These are phyloP conservation scores for Spodoptera frugiperda DNA, from an alignment of 1,140 invertebrate genomes.

Conservation along the genomic window DNA sequence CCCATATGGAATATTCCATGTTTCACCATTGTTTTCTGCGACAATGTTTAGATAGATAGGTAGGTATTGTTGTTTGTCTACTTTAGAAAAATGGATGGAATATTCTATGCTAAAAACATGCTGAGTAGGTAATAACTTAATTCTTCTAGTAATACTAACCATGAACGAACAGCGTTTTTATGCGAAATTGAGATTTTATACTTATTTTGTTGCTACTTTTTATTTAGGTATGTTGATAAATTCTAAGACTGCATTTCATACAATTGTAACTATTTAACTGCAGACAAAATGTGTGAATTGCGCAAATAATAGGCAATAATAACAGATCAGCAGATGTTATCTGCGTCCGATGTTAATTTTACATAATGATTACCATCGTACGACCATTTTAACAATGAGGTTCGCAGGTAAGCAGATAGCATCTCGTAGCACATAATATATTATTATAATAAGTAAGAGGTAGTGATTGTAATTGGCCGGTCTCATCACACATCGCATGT, in stretches of 20 bases:
- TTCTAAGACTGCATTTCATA: not conserved
- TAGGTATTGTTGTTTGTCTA: too few species aligned
- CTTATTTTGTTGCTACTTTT: too few species aligned
- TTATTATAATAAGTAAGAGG: not conserved
- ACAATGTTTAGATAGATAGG: not conserved
- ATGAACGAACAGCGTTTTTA: too few species aligned
- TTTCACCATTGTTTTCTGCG: not conserved
- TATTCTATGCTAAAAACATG: too few species aligned
- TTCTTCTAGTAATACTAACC: too few species aligned
- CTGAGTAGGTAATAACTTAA: too few species aligned
- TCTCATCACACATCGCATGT: not conserved
- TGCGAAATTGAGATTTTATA: too few species aligned
- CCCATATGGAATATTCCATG: constrained; percentile 20
- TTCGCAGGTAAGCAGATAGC: constrained; percentile 1
- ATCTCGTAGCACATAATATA: not conserved
- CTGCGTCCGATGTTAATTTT: not conserved
- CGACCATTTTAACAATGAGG: not conserved
- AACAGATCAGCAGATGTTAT: not conserved
- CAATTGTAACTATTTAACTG: not conserved
- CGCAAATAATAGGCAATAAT: not conserved
- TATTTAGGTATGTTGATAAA: too few species aligned
- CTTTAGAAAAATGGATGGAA: too few species aligned
- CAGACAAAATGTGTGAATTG: not conserved
- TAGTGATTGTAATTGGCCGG: not conserved
- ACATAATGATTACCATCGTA: not conserved